Evolutionary conservation across 2,797 vertebrate species (phyloP), one percentile per base, ranked within the genome.

Genomic region (Chiroxiphia lanceolata): DNA sequence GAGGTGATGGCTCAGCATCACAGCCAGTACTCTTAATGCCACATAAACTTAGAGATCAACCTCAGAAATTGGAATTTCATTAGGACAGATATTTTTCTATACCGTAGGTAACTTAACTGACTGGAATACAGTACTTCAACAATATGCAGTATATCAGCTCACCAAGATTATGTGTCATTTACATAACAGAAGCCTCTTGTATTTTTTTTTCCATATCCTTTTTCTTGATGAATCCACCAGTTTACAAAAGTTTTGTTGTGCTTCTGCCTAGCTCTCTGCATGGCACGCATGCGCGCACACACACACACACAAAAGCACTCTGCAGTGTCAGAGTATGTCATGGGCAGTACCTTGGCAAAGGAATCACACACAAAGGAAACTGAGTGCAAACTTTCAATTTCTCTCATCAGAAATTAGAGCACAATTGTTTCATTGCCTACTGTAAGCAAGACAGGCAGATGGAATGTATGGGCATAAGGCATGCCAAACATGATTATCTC

Each of bases 391-490:
- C 27, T 70, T 93, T 10, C n/a, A 26, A 50, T 53, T 78, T 81
- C 10, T 68, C 23, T 57, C 7, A 53, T 56, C 69, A 87, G 64
- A 91, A 83, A 70, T 47, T 44, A 71, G 36, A 34, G 34, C 36
- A 74, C 25, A 56, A 63, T 63, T 57, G 33, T 70, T 92, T 92
- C 8, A 10, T 48, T 94, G 44, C 40, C 27, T 81, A 27, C 48
- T 7, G 19, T 51, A 67, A 70, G 47, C 23, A 89, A 90, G 72
- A 75, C 5, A 77, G 76, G 71, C 42, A 91, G 87, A 45, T 42
- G 72, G 40, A 87, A 82, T 57, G 4, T 47, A 83, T 36, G n/a
- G 65, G 21, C 69, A 65, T 45, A 44, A 96, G 92, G 83, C 42
- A 53, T 65, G 83, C 25, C 61, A 71, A 76, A 69, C 27, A 13